phyloP scores from a whole-genome alignment of 1,140 invertebrate species.

The Plectrocnemia conspersa region DNA sequence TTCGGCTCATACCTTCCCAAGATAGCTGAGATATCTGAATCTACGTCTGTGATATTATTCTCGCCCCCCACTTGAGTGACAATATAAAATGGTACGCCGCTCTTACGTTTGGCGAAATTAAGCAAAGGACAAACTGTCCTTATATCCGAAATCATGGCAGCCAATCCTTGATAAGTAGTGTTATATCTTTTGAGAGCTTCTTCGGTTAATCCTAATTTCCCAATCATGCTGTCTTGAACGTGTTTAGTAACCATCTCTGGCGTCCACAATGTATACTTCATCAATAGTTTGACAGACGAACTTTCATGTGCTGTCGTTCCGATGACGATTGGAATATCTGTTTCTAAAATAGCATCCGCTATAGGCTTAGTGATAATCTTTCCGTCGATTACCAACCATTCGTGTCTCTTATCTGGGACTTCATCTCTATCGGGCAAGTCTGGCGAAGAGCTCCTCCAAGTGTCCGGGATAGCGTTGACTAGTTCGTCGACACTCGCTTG shows the following conservation, averaged over 20 bases:
- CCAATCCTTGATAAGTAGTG: conserved; percentile 60
- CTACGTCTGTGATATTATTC: conserved; percentile 56
- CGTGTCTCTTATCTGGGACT: conserved; percentile 54
- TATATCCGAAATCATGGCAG: conserved; percentile 71
- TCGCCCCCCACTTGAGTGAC: conserved; percentile 57
- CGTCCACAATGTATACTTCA: conserved; percentile 58
- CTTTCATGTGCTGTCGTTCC: conserved; percentile 69
- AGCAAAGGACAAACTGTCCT: conserved; percentile 74
- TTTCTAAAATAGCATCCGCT: conserved; percentile 53
- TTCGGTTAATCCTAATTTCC: conserved; percentile 54
- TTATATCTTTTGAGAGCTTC: conserved; percentile 62
- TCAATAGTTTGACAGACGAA: conserved; percentile 53
- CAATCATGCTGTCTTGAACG: conserved; percentile 60
- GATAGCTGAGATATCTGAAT: conserved; percentile 71
- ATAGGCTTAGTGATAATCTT: conserved; percentile 60
- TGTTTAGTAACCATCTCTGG: conserved; percentile 57
- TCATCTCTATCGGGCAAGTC: conserved; percentile 58
- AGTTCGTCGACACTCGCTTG: conserved; percentile 59
- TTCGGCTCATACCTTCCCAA: conserved; percentile 68
- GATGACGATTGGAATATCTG: conserved; percentile 55
- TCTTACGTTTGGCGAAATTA: conserved; percentile 54
- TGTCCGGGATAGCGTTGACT: conserved; percentile 61
- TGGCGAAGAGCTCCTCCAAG: conserved; percentile 59
- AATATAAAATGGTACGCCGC: conserved; percentile 66
- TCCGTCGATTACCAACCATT: conserved; percentile 73